Evolutionary conservation across 2,888 invertebrate species (phyloP), one percentile per base, ranked within the genome.

Genomic region (Creontiades dilutus): DNA sequence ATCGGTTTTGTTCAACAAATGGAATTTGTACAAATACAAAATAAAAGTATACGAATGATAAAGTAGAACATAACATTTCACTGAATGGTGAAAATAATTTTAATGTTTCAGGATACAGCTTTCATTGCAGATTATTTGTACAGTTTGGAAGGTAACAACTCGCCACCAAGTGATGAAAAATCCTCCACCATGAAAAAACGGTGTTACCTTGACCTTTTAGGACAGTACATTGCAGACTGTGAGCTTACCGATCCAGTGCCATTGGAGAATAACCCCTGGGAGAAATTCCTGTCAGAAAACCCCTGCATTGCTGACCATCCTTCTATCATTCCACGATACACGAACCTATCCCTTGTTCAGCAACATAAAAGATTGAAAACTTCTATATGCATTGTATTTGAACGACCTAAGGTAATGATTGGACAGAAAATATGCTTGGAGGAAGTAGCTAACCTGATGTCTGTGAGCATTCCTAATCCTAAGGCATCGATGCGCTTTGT

Each of bases 111-210:
- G 85, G 98, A 98, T 92, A 94, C 98, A 9, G 96, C 96, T n/a
- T 97, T 97, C 92, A 96, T 98, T 90, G 97, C 98, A 0, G 98
- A 98, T 92, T 98, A 98, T 93, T 94, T 99, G 27, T 96, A 97
- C 92, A 97, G 96, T 92, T 97, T 98, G 93, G 97, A 97, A 92
- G 92, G 92, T 0, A 91, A 87, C 57, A 75, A 16, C 19, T 47
- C 37, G 12, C 48, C 75, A 19, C 78, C 48, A 14, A 52, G 28
- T n/a, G 88, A 48, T 27, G 23, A 23, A 2, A 75, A 88, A 46
- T 16, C 76, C 11, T 14, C 27, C 16, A 0, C 37, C 14, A 57
- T 23, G 19, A 90, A 89, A 76, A 91, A 95, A 91, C 94, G 95
- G 92, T 97, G 97, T 92, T 97, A 97, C 93, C 94, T 99, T 92